Evolutionary conservation across 2,888 invertebrate species (phyloP).

Genomic region (Nezara viridula): DNA sequence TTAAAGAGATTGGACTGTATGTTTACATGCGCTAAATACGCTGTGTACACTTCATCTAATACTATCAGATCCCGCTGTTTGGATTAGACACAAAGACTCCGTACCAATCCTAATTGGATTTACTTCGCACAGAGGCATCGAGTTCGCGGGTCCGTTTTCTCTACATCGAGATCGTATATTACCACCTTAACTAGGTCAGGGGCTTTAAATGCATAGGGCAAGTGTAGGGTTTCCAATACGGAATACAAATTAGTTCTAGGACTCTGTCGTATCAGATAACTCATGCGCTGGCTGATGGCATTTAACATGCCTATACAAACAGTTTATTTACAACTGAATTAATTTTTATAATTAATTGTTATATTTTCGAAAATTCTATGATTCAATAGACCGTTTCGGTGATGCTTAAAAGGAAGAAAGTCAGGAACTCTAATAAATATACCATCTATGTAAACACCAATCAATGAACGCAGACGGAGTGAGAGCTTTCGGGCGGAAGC

Average conservation of each 20-base stretch:
- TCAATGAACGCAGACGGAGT: too few species aligned
- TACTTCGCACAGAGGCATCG: neutral
- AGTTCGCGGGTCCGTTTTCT: neutral
- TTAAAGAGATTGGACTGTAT: neutral
- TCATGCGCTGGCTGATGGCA: neutral
- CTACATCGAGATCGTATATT: neutral
- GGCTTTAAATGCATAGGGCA: slow-evolving; percentile 22
- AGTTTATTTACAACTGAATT: neutral
- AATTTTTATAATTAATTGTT: too few species aligned
- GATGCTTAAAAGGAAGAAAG: too few species aligned
- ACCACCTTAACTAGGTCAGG: neutral
- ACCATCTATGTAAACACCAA: too few species aligned
- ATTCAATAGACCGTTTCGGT: too few species aligned
- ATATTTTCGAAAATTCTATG: too few species aligned
- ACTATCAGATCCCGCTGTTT: neutral
- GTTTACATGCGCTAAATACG: neutral
- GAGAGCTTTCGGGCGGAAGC: too few species aligned
- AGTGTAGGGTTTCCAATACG: neutral
- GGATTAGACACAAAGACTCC: neutral
- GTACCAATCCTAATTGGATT: neutral
- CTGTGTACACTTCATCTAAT: neutral
- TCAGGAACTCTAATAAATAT: too few species aligned
- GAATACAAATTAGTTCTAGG: neutral
- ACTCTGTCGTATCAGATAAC: neutral
- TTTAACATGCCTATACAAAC: neutral